phyloP scores from a whole-genome alignment of 2,113 vertebrate species.

The Pseudorectes ferrugineus region DNA sequence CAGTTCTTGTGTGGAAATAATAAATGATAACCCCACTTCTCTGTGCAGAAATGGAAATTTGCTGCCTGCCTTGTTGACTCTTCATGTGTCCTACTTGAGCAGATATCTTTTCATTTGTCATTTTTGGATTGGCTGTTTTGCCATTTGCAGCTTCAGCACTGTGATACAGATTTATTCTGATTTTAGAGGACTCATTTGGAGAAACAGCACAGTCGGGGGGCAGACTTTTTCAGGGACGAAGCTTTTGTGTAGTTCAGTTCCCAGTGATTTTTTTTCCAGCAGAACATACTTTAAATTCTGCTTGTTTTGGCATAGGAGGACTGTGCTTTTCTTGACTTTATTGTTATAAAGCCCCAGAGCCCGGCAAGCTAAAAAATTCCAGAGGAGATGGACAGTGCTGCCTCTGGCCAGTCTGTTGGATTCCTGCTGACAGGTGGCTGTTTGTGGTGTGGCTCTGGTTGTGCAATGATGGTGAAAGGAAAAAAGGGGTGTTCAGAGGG shows the following conservation, averaged over 20 bases:
- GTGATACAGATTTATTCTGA: background rate
- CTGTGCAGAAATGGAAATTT: background rate
- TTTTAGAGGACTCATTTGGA: background rate
- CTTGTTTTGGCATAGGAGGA: background rate
- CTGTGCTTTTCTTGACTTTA: background rate
- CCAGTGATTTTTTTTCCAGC: background rate
- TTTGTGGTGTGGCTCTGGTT: background rate
- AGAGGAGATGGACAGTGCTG: background rate
- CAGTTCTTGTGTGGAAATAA: background rate
- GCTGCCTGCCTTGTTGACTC: background rate
- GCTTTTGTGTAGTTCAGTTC: background rate
- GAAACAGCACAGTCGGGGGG: background rate
- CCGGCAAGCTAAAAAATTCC: background rate
- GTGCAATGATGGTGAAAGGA: background rate
- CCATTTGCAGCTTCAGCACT: background rate
- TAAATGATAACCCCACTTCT: background rate
- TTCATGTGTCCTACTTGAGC: background rate
- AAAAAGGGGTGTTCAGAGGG: background rate
- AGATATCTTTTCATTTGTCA: background rate
- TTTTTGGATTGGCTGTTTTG: background rate
- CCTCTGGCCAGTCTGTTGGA: background rate
- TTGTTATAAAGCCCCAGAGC: background rate
- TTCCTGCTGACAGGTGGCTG: background rate
- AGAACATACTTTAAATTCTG: background rate
- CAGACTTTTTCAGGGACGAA: background rate